Percentiles rank a stretch among this genome's conserved stretches.
Evolutionary conservation across 1,140 invertebrate species (phyloP).

Genomic region (Caerostris darwini): DNA sequence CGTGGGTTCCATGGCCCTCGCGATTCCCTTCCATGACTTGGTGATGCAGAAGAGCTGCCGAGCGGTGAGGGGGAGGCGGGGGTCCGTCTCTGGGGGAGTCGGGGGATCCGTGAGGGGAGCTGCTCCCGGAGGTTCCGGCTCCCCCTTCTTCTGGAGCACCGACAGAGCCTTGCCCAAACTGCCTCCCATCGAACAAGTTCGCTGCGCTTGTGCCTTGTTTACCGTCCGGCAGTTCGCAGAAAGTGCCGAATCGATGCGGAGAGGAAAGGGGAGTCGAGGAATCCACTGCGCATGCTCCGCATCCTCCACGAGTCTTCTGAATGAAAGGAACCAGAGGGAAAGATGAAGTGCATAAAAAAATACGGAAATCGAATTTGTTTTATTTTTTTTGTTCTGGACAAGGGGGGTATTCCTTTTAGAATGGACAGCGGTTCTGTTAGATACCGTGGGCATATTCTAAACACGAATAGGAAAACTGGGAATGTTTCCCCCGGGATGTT

Average conservation of each 20-base stretch:
- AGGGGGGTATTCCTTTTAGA: neutral
- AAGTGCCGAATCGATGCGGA: neutral
- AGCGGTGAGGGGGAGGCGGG: conserved; percentile 90
- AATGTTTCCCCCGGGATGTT: neutral
- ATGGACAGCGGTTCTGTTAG: neutral
- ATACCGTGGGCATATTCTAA: neutral
- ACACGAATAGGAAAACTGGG: neutral
- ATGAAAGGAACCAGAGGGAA: conserved; percentile 34
- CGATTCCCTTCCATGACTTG: conserved; percentile 94
- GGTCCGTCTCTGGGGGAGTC: conserved; percentile 85
- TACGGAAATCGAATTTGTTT: conserved; percentile 20
- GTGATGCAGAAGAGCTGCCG: conserved; percentile 93
- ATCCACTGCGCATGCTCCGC: conserved; percentile 3
- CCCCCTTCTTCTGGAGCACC: conserved; percentile 45
- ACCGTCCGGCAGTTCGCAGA: neutral
- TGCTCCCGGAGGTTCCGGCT: neutral
- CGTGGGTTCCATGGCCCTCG: conserved; percentile 92
- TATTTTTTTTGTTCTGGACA: neutral
- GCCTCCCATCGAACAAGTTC: conserved; percentile 41
- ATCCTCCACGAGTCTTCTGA: neutral
- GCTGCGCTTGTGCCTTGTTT: neutral
- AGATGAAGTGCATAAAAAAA: conserved; percentile 22
- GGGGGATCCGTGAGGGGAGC: conserved; percentile 63
- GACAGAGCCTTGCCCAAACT: conserved; percentile 55
- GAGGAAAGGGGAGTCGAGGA: neutral